Evolutionary conservation across 2,113 vertebrate genomes (phyloP), one percentile per base, ranked within the genome.

Genomic region (Passer domesticus): DNA sequence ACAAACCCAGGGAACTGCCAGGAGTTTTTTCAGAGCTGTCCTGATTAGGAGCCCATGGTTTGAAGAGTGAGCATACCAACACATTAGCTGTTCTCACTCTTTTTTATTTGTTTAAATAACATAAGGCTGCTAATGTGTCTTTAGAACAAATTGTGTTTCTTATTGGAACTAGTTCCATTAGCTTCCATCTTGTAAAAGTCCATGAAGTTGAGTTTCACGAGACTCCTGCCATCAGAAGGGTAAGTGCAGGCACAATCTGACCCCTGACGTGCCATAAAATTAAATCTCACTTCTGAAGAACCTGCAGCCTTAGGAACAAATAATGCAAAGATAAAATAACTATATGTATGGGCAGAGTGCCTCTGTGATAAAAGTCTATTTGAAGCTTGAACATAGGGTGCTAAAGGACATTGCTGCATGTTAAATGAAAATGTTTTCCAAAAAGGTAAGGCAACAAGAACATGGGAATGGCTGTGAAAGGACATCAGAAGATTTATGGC

Each of bases 41-140:
- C 67, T 24, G 82, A 66, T 53, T 18, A 69, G 67, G 23, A 82
- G 25, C 53, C 50, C 31, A 31, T 50, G 8, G 7, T 53, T 66
- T 72, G 46, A 64, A 77, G 22, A 80, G 46, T 2, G 2, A 92
- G 33, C 55, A 43, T 50, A 75, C 41, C 81, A 90, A 55, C 53
- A 85, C 28, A 33, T 88, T 19, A 85, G n/a, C 62, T 88, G 62
- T 76, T 79, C 82, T 85, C 68, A 41, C 39, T 59, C 78, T 69
- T 90, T 73, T 83, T 60, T 41, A 39, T 79, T 85, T 90, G 62
- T 92, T 94, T 93, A 85, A 92, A 79, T 59, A 90, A 79, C 67
- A 67, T 12, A 68, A 47, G 9, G 62, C 72, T 88, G 46, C 75
- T 85, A 58, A 67, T 30, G 23, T 76, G 70, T 60, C 82, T 80